phyloP scores from a whole-genome alignment of 2,888 invertebrate species.

The Gymnoscelis rufifasciata region DNA sequence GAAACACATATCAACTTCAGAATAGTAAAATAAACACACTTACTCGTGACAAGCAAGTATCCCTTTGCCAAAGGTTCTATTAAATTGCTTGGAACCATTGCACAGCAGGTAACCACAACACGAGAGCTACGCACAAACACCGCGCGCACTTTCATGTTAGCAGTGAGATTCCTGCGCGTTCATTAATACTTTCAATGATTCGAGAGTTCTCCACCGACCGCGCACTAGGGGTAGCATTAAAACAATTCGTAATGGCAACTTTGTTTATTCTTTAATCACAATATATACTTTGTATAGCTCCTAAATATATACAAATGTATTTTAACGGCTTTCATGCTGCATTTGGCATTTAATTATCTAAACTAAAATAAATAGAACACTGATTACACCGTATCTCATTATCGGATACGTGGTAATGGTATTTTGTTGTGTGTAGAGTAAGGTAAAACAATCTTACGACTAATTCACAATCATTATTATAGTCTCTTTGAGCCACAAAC shows the following conservation, averaged over 20 bases:
- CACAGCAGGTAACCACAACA: background rate
- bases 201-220: constrained; percentile 1
- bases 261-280: constrained; percentile 10
- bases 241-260: constrained; percentile 9
- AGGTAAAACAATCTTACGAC: too few relatives aligned
- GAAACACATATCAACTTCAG: too few relatives aligned
- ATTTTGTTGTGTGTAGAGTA: too few relatives aligned
- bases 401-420: too few relatives aligned
- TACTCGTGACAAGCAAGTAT: constrained; percentile 30
- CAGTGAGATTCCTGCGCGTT: background rate
- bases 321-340: background rate
- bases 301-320: constrained; percentile 2
- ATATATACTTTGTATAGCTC: constrained; percentile 5
- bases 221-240: background rate
- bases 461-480: too few relatives aligned
- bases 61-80: constrained; percentile 24
- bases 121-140: background rate
- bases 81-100: constrained; percentile 20
- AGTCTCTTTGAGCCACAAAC: background rate
- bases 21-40: constrained; percentile 13
- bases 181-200: constrained; percentile 3
- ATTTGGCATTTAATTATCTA: background rate
- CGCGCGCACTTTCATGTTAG: constrained; percentile 3
- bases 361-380: background rate
- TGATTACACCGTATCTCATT: too few relatives aligned